Base-by-base conservation (phyloP, 2,113 vertebrate genomes). In the Ploceus nigricollis region DNA sequence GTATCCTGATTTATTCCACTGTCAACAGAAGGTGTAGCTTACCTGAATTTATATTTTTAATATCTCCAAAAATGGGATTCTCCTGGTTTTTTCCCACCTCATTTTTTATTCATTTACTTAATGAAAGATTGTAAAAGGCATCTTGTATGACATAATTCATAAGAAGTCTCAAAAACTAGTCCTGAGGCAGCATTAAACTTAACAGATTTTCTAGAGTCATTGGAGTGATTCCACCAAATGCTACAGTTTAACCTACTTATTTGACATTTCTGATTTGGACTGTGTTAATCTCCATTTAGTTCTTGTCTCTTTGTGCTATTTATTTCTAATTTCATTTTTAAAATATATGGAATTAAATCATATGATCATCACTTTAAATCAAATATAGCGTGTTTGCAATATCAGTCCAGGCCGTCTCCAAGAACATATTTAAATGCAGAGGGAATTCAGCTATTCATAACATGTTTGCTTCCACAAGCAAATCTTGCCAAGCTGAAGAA, bases 401-500 rank as follows among this genome's bases (percentile, higher is more conserved):
- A 78, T 83, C 82, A 83, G 60, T 35, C 82, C 66, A 42, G 35
- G 23, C 47, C 7, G 23, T 75, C 44, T 89, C 72, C 33, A 83
- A 88, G 71, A 94, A 25, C 39, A 15, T 7, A 40, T 88, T 83
- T 86, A 68, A 95, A 75, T 81, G 48, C 60, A 86, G 64, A 93
- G 65, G 68, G 64, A 90, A 86, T 87, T 96, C 71, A 95, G 25
- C n/a, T 93, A 88, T 95, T 93, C 96, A 65, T 22, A 68, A 77
- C 94, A 88, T 23, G 21, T 87, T 94, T 92, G 44, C 72, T 94
- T 95, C 71, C 28, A 81, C 76, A 63, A 79, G 68, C 13, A 37
- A 68, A 75, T 93, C 82, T 78, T 94, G 93, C 88, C 94, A 96
- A 95, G 51, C 48, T 81, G 80, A 82, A 89, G 79, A 94, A 64